Evolutionary conservation across 2,888 invertebrate species (phyloP), one percentile per base, ranked within the genome.

Genomic region (Tachina lurida): DNA sequence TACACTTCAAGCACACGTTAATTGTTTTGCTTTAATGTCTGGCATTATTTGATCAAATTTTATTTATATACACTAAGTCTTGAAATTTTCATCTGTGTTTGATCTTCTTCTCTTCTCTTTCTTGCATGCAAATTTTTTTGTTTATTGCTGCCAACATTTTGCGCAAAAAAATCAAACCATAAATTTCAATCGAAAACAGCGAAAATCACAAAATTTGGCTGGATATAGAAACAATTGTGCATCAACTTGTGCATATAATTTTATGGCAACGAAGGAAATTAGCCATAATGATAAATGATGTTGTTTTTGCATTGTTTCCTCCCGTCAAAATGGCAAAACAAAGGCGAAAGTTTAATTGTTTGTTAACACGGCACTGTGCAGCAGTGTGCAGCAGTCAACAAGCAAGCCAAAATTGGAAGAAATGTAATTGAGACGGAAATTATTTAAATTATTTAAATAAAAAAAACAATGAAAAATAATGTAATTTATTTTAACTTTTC

Each of bases 181-280:
- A 54, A 52, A 68, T 52, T 70, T n/a, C 47, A 17, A 39, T 17
- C 12, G n/a, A 31, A 54, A 47, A 47, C 4, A 58, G 47, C 10
- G 7, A 73, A 60, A 73, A 63, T 52, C 13, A 63, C 10, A 39
- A 47, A 49, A 74, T 52, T 74, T 74, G 74, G 74, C 63, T 63
- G 62, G 52, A 45, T 45, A 63, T 74, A 52, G 41, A 63, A 73
- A 22, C n/a, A 17, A 8, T 31, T 60, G 71, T 47, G 47, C 31
- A 31, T 31, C 31, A 31, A 31, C 2, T 31, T 31, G 31, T 10
- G 13, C 19, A n/a, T 60, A 12, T 1, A 31, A 49, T 8, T 15
- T 15, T 12, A 13, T 60, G 60, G 49, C 60, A 60, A 13, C 9
- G 10, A 49, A 47, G 19, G 17, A 49, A 73, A 60, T 73, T 49